Conservation (phyloP, 2,113 vertebrate genomes). For the Rhombomys opimus region DNA sequence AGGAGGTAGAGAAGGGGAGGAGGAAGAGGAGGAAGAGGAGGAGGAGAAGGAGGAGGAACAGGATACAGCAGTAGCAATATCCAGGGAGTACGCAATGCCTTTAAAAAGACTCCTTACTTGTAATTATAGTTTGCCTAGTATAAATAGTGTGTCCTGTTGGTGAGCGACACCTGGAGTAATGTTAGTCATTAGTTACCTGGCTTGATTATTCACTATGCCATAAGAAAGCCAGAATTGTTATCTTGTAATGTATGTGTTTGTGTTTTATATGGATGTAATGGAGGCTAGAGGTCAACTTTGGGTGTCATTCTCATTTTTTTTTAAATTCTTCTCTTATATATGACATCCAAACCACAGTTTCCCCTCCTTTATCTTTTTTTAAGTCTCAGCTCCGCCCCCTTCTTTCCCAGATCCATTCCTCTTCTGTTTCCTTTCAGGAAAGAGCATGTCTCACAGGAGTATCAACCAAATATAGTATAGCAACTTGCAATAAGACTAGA, state of each 20-base stretch:
- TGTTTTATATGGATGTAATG: neutral
- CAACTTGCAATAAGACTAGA: neutral
- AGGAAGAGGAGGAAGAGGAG: neutral
- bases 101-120: conserved; percentile 63
- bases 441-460: neutral
- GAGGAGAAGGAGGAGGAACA: neutral
- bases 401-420: neutral
- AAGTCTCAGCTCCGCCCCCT: neutral
- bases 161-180: neutral
- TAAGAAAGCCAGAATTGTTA: neutral
- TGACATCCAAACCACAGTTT: neutral
- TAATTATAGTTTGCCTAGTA: conserved; percentile 71
- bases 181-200: neutral
- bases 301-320: neutral
- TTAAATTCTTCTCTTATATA: neutral
- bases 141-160: neutral
- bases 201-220: conserved; percentile 26
- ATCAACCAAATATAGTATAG: neutral
- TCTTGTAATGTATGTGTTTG: neutral
- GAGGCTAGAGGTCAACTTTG: neutral
- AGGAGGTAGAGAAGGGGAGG: neutral
- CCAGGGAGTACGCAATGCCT: neutral
- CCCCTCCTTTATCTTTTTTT: neutral
- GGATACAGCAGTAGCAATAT: neutral
- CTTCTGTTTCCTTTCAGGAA: neutral